Evolutionary conservation across 2,113 vertebrate species (phyloP).

Genomic region (Alaudala cheleensis): DNA sequence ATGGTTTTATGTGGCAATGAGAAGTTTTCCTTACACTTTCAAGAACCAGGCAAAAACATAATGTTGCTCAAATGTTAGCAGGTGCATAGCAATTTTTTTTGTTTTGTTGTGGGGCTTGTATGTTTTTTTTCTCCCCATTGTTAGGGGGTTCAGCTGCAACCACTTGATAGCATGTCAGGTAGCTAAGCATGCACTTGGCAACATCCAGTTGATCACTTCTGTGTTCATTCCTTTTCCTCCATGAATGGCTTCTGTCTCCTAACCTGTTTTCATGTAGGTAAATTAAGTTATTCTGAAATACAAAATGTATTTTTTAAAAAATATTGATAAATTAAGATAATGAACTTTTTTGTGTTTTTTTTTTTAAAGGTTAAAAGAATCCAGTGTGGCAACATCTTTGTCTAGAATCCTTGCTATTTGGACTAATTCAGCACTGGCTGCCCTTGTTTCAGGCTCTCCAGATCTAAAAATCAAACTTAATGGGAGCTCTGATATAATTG

Average conservation of each 20-base stretch:
- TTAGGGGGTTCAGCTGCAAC: not conserved
- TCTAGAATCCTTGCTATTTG: conserved; percentile 87
- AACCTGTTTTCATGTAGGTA: not conserved
- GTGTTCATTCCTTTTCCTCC: not conserved
- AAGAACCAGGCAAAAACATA: not conserved
- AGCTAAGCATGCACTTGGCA: not conserved
- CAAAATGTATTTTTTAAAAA: not conserved
- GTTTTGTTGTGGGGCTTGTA: not conserved
- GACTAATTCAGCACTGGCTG: conserved; percentile 83
- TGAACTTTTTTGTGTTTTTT: not conserved
- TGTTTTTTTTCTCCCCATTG: not conserved
- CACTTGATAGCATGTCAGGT: not conserved
- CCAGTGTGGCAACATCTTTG: conserved; percentile 85
- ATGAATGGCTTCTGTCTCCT: not conserved
- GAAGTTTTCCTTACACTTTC: not conserved
- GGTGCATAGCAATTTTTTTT: not conserved
- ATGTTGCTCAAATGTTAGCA: not conserved
- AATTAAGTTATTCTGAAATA: not conserved
- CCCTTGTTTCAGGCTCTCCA: conserved; percentile 67
- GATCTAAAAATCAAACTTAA: conserved; percentile 72
- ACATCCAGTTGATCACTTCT: not conserved
- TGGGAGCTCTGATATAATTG: conserved; percentile 75
- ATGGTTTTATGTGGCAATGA: not conserved
- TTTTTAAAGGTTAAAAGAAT: conserved; percentile 85
- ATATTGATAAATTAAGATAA: not conserved